A percentile compares a stretch with the other conserved stretches of the same genome.
phyloP scores from a whole-genome alignment of 2,113 vertebrate genomes.

The Coptodon rendalli region DNA sequence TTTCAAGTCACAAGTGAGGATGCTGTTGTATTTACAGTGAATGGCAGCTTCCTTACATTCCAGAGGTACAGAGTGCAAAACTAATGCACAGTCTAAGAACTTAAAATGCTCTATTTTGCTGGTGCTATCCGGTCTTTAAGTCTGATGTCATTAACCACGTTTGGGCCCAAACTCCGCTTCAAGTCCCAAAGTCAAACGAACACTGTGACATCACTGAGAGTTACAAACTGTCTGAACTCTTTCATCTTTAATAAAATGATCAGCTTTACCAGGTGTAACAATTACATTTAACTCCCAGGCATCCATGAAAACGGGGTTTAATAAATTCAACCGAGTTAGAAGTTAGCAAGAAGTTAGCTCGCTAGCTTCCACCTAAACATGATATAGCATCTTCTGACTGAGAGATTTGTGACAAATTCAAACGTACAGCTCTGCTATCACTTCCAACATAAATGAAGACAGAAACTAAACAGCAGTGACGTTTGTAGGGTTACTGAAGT shows the following conservation, averaged over 20 bases:
- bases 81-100: not conserved
- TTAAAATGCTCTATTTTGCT: not conserved
- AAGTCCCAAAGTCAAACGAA: fast-evolving
- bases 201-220: fast-evolving
- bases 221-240: not conserved
- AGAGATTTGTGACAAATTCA: fast-evolving
- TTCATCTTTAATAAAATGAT: fast-evolving
- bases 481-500: not conserved
- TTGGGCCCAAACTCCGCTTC: not conserved
- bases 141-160: not conserved
- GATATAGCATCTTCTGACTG: not conserved
- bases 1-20: not conserved
- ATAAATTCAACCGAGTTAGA: fast-evolving
- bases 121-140: not conserved
- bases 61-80: not conserved
- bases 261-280: not conserved
- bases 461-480: not conserved
- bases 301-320: not conserved
- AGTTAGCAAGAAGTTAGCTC: not conserved
- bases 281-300: not conserved
- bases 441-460: not conserved
- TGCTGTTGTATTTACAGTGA: not conserved
- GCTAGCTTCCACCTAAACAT: fast-evolving
- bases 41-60: not conserved
- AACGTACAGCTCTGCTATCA: fast-evolving